A percentile compares a stretch with the other conserved stretches of the same genome.
These are phyloP conservation scores for Cheilosia vernalis DNA, from an alignment of 2,888 invertebrate genomes.

Conservation along the genomic window DNA sequence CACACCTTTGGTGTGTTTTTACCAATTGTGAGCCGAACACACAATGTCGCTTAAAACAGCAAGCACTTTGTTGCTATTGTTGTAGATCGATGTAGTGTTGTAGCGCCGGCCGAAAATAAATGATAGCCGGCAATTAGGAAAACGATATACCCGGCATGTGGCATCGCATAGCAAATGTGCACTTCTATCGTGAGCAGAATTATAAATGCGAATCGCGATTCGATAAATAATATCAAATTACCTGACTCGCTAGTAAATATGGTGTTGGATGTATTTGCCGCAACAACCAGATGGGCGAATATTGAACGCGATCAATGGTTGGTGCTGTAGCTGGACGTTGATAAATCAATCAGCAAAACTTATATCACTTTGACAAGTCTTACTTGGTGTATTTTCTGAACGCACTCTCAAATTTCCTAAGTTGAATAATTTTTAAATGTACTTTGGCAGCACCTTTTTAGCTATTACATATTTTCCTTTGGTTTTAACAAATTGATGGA, in stretches of 20 bases:
- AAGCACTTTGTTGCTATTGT: conserved; percentile 22
- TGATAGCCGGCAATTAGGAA: conserved; percentile 38
- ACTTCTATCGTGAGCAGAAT: conserved; percentile 10
- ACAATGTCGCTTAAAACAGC: conserved; percentile 9
- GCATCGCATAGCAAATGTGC: conserved; percentile 8
- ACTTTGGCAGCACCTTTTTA: too few species aligned
- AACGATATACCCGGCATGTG: conserved; percentile 12
- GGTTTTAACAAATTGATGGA: too few species aligned
- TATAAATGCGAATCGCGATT: conserved; percentile 40
- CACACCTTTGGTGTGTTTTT: conserved; percentile 43
- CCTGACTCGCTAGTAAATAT: conserved; percentile 7
- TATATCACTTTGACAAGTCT: too few species aligned
- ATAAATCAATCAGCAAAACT: too few species aligned
- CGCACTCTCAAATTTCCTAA: too few species aligned
- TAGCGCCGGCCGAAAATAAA: conserved; percentile 33
- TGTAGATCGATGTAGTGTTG: conserved; percentile 4
- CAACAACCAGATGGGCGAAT: background rate
- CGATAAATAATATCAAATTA: conserved; percentile 52
- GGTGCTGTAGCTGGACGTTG: too few species aligned
- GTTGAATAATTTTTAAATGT: too few species aligned
- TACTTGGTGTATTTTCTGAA: too few species aligned
- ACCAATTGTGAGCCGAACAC: conserved; percentile 22
- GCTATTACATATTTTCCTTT: too few species aligned
- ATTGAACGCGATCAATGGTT: background rate
- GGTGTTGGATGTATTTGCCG: background rate